phyloP scores from a whole-genome alignment of 1,140 invertebrate genomes.

The Papilio machaon region DNA sequence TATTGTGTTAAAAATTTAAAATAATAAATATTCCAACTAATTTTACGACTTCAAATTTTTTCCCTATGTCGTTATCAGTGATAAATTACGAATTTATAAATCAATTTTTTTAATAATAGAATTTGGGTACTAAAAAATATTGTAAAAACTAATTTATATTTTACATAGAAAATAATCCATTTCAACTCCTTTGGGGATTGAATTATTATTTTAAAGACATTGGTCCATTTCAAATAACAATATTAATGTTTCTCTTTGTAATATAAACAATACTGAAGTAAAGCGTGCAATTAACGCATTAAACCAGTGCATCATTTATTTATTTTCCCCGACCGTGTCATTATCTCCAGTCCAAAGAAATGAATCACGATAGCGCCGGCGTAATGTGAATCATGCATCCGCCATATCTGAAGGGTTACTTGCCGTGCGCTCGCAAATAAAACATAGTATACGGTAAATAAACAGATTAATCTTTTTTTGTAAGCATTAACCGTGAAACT shows the following conservation, averaged over 20 bases:
- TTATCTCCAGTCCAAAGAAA: slow-evolving; percentile 20
- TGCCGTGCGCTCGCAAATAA: not conserved
- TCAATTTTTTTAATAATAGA: no score
- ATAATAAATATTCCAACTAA: not conserved
- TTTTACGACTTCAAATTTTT: no score
- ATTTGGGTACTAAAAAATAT: no score
- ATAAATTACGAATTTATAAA: no score
- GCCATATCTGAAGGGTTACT: not conserved
- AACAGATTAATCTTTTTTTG: slow-evolving; percentile 10
- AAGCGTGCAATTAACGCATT: not conserved
- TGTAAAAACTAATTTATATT: no score
- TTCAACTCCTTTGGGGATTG: no score
- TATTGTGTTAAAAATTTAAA: not conserved
- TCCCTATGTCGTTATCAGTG: no score
- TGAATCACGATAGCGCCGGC: slow-evolving; percentile 13
- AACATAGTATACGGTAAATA: slow-evolving; percentile 3
- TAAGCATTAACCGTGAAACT: not conserved
- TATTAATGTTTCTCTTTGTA: not conserved
- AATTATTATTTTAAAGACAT: no score
- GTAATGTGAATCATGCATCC: slow-evolving; percentile 20
- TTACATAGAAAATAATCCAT: no score
- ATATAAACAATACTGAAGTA: not conserved
- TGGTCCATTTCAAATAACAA: no score
- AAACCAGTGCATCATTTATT: not conserved
- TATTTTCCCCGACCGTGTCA: slow-evolving; percentile 21